Evolutionary conservation across 2,888 invertebrate species (phyloP).

Genomic region (Biston betularia): DNA sequence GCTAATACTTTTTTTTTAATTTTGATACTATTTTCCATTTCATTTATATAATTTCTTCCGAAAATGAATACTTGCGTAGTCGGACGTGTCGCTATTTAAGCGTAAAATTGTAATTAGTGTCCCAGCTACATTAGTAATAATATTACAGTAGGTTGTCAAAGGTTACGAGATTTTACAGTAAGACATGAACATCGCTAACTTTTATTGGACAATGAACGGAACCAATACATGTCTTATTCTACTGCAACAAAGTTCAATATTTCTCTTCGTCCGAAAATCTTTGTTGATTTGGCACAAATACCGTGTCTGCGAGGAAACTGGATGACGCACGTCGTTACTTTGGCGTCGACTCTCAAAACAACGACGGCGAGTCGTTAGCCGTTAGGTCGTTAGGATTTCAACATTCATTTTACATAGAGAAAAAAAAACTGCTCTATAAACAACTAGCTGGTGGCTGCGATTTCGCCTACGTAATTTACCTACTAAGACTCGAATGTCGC

Average conservation of each 20-base stretch:
- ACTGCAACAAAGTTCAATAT: constrained; percentile 31
- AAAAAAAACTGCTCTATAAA: not conserved
- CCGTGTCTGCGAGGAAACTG: constrained; percentile 25
- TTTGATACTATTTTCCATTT: no score
- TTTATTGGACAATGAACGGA: no score
- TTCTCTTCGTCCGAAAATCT: not conserved
- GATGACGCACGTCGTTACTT: constrained; percentile 42
- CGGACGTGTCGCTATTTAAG: not conserved
- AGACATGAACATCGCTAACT: no score
- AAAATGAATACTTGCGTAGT: no score
- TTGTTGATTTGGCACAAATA: constrained; percentile 38
- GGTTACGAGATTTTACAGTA: no score
- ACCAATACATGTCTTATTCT: no score
- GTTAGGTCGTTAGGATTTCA: constrained; percentile 8
- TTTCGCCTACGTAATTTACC: no score
- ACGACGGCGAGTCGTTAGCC: constrained; percentile 8
- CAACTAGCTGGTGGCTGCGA: no score
- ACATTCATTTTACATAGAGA: not conserved
- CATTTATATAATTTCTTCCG: no score
- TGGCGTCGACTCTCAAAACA: constrained; percentile 23
- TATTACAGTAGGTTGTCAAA: no score
- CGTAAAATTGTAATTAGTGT: not conserved
- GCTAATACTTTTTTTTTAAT: no score
- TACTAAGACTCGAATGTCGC: no score
- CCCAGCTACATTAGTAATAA: not conserved